Base-by-base conservation (phyloP, 2,888 invertebrate genomes). In the Lasius fuliginosus region DNA sequence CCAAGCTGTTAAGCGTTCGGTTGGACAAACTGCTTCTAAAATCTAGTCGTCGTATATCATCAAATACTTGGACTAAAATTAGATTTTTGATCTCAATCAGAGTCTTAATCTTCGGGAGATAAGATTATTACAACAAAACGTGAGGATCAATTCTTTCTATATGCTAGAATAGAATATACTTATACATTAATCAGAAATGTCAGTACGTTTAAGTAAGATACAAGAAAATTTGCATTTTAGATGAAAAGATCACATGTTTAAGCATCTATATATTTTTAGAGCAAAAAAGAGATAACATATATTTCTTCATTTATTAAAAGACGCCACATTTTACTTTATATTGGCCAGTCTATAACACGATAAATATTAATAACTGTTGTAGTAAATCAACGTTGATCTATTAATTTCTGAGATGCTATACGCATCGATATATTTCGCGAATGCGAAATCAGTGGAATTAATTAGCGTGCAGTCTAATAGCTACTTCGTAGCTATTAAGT, bases 401-500 rank as follows among this genome's bases (percentile, higher is more conserved):
- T 2, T 12, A 12, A 40, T 40, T 53, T 8, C 49, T 53, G n/a
- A 53, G 49, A 53, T n/a, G n/a, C 0, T 18, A 1, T 23, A 23
- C 23, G 23, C 1, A 1, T 49, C 49, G 49, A 49, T 73, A 18
- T 27, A 60, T 40, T 58, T 74, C 33, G 11, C 11, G 36, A 67
- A 76, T 40, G 8, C 8, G 9, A 36, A 36, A 65, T 76, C 53
- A 27, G 36, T 65, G 27, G 27, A 53, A 40, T 11, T 3, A 76
- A 76, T 76, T 53, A 67, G 53, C 53, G 36, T 53, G 67, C 67
- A 76, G 23, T 75, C 64, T 36, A 23, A 23, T 23, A 23, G 23
- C 23, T 23, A 49, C 53, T 76, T 76, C 53, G 67, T 46, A 60
- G 27, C 53, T 53, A 67, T 76, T 76, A 76, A 67, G 36, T 65